Evolutionary conservation across 2,113 vertebrate genomes (phyloP).

Genomic region (Pontoporia blainvillei): DNA sequence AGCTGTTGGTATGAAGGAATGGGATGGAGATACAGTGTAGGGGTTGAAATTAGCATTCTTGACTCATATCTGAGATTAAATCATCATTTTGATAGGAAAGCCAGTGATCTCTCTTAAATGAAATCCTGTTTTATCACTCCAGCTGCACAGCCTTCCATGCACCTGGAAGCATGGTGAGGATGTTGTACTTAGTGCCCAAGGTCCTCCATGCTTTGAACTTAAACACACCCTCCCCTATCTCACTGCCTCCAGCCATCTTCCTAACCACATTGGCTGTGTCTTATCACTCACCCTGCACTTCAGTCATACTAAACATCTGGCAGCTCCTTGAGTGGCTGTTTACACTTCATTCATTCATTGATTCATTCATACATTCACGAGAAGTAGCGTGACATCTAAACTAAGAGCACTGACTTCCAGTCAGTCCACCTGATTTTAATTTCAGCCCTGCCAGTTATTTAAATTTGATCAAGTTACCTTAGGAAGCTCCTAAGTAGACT

Average conservation of each 20-base stretch:
- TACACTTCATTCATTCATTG: neutral
- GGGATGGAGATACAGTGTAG: neutral
- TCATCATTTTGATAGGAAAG: neutral
- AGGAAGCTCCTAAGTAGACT: neutral
- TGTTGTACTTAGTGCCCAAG: neutral
- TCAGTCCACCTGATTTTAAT: neutral
- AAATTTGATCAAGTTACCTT: neutral
- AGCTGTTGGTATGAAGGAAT: neutral
- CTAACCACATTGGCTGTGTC: accelerated
- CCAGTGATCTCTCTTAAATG: neutral
- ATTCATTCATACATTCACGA: neutral
- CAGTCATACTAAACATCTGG: neutral
- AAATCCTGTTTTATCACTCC: neutral
- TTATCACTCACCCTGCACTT: neutral
- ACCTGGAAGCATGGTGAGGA: neutral
- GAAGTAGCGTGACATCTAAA: neutral
- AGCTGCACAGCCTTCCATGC: neutral
- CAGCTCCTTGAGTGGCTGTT: neutral
- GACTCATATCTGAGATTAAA: neutral
- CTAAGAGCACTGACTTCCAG: neutral
- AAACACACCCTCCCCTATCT: neutral
- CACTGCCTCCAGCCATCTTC: accelerated
- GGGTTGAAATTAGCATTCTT: neutral
- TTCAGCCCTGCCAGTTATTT: neutral
- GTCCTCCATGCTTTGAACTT: neutral